Evolutionary conservation across 2,797 vertebrate genomes (phyloP).

Genomic region (Sebastes cheni): DNA sequence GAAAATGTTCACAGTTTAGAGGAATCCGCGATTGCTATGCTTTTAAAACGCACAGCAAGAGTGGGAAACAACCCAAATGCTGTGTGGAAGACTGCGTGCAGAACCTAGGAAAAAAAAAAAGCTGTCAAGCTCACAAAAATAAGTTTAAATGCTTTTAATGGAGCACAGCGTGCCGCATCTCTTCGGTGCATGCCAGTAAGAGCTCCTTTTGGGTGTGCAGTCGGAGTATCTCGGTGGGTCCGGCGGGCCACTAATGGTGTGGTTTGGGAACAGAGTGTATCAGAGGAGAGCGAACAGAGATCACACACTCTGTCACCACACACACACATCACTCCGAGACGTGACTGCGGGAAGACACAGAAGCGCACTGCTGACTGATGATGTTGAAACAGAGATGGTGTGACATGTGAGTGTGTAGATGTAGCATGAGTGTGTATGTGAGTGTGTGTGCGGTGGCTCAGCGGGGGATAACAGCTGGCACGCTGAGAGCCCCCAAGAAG

Average conservation of each 20-base stretch:
- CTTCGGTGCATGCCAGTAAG: constrained; percentile 40
- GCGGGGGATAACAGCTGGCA: constrained; percentile 69
- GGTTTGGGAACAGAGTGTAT: constrained; percentile 62
- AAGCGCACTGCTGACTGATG: constrained; percentile 44
- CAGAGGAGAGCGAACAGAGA: constrained; percentile 51
- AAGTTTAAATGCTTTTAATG: constrained; percentile 68
- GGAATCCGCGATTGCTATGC: constrained; percentile 9
- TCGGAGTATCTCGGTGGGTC: constrained; percentile 52
- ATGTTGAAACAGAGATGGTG: constrained; percentile 51
- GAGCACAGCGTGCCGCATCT: constrained; percentile 51
- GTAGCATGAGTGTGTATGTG: constrained; percentile 14
- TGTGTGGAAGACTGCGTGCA: constrained; percentile 23
- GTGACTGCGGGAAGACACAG: constrained; percentile 35
- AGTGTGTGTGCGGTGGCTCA: constrained; percentile 34
- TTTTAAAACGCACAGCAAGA: constrained; percentile 30
- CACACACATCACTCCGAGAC: constrained; percentile 29
- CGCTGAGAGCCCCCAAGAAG: constrained; percentile 53
- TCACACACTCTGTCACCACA: constrained; percentile 38
- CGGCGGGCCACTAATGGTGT: constrained; percentile 58
- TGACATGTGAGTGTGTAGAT: constrained; percentile 58
- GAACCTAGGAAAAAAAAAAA: constrained; percentile 5
- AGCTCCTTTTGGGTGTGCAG: constrained; percentile 50
- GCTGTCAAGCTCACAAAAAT: constrained; percentile 52
- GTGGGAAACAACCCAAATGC: constrained; percentile 7
- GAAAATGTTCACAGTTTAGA: constrained; percentile 9